These are phyloP conservation scores for Tachysurus fulvidraco DNA, from an alignment of 2,113 vertebrate species.

Conservation along the genomic window DNA sequence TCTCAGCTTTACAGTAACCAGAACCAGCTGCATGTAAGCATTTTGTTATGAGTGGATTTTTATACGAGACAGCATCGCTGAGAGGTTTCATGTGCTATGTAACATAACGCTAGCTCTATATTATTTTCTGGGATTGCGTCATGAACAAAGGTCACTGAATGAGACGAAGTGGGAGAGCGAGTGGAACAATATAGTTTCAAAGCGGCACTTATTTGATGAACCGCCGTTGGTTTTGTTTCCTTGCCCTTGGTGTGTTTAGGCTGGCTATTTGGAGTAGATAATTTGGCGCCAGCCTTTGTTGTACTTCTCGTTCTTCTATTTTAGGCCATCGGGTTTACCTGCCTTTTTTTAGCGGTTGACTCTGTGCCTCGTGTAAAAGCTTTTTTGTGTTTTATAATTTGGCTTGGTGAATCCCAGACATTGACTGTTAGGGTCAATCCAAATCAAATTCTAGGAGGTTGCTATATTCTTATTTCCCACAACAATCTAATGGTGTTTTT, in stretches of 20 bases:
- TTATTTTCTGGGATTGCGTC: not conserved
- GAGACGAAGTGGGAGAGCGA: not conserved
- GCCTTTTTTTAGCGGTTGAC: not conserved
- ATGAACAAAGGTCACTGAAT: not conserved
- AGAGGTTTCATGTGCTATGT: conserved; percentile 24
- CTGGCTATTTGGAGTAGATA: not conserved
- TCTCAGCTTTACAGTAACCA: conserved; percentile 36
- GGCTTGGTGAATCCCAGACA: not conserved
- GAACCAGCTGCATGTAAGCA: conserved; percentile 42
- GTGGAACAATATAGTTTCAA: not conserved
- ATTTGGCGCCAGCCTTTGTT: not conserved
- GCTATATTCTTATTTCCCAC: not conserved
- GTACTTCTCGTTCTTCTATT: not conserved
- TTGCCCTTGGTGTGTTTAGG: not conserved
- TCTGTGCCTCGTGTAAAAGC: not conserved
- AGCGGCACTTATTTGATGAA: not conserved
- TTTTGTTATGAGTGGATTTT: conserved; percentile 38
- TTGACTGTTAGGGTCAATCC: not conserved
- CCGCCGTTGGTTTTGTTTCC: not conserved
- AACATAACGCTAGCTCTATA: conserved; percentile 4
- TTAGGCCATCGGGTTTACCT: not conserved
- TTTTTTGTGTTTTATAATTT: not conserved
- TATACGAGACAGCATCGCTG: conserved; percentile 9
- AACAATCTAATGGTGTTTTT: not conserved
- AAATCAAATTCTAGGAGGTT: not conserved